A percentile compares a stretch with the other conserved stretches of the same genome.
Evolutionary conservation across 2,888 invertebrate genomes (phyloP).

Genomic region (Microplitis deprimator): DNA sequence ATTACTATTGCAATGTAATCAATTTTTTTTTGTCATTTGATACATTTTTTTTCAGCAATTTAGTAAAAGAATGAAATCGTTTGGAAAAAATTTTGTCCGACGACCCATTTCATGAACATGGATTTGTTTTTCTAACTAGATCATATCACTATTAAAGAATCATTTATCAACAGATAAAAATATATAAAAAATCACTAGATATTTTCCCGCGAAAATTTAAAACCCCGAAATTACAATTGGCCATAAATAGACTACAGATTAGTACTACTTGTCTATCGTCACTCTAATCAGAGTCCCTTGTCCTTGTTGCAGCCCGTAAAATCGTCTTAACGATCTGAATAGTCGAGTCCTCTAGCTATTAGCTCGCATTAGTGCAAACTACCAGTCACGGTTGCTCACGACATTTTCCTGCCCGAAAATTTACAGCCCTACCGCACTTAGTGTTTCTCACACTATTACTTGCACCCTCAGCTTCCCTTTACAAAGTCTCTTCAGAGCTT

Average conservation of each 20-base stretch:
- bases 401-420: conserved; percentile 50
- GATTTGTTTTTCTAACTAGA: too few relatives aligned
- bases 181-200: too few relatives aligned
- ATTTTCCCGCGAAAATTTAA: too few relatives aligned
- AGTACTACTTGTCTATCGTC: conserved; percentile 40
- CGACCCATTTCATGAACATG: too few relatives aligned
- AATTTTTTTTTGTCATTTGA: too few relatives aligned
- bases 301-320: conserved; percentile 51
- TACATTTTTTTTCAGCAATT: too few relatives aligned
- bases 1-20: conserved; percentile 9
- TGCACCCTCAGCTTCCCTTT: too few relatives aligned
- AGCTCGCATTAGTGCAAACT: conserved; percentile 53
- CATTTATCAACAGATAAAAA: too few relatives aligned
- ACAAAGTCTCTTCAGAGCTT: too few relatives aligned
- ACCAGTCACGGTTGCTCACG: conserved; percentile 43
- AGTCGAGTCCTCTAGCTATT: conserved; percentile 50
- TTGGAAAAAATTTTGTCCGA: too few relatives aligned
- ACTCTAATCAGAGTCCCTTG: conserved; percentile 54
- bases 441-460: conserved; percentile 21
- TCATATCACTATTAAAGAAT: too few relatives aligned
- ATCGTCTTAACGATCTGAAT: conserved; percentile 57
- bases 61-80: too few relatives aligned
- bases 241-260: neutral
- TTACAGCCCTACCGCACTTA: conserved; percentile 44
- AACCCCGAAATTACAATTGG: neutral